Percentiles rank a stretch among this genome's conserved stretches.
These are phyloP conservation scores for Lasioglossum villosulum DNA, from an alignment of 2,888 invertebrate genomes.

Conservation along the genomic window DNA sequence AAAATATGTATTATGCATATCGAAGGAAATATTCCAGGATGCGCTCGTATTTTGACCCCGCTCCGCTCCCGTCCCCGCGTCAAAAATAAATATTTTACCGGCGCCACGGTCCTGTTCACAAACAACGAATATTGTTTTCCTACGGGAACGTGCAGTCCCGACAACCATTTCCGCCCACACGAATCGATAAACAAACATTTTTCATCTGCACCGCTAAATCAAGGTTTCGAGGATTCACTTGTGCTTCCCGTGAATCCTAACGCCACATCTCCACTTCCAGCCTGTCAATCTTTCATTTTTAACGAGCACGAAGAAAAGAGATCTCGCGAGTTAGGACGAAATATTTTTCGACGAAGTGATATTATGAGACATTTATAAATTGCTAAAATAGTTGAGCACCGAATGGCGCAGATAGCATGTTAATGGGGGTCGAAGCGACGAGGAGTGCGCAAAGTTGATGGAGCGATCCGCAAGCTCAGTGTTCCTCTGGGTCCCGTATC, in stretches of 20 bases:
- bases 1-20: constrained; percentile 36
- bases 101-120: constrained; percentile 7
- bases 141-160: constrained; percentile 12
- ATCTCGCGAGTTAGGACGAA: background rate
- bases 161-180: constrained; percentile 36
- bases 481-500: background rate
- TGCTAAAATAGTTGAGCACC: background rate
- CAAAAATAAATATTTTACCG: constrained; percentile 45
- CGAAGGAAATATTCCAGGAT: constrained; percentile 36
- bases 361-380: background rate
- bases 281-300: background rate
- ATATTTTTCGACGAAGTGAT: background rate
- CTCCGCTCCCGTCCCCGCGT: background rate
- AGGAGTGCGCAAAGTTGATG: background rate
- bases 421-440: background rate
- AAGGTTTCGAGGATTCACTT: constrained; percentile 8
- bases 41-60: constrained; percentile 18
- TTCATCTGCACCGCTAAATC: constrained; percentile 40
- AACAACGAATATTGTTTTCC: constrained; percentile 36
- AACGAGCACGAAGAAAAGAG: too few relatives aligned
- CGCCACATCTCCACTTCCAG: background rate
- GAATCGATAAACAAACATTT: constrained; percentile 56
- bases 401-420: background rate
- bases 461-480: background rate
- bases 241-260: background rate